Evolutionary conservation across 2,888 invertebrate genomes (phyloP), one percentile per base, ranked within the genome.

Genomic region (Leucoptera coffeella): DNA sequence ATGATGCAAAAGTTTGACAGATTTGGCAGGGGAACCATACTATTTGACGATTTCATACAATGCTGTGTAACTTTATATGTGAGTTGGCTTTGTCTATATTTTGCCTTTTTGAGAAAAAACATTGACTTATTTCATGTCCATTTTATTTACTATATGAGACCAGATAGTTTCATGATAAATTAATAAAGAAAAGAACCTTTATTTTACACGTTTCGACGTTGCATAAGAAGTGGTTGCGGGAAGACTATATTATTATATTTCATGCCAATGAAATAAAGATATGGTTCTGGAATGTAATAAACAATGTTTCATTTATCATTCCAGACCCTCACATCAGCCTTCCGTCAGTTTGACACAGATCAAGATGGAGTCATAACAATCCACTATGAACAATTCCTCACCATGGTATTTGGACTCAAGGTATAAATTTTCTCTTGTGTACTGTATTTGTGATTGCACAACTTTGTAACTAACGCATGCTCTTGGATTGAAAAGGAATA

Each of bases 31-130:
- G 91, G 92, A 15, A 87, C 85, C 5, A 89, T 99, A 40, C 78
- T 91, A 28, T 99, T 99, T 62, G 97, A 99, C 69, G 97, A 99
- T 57, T 97, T 97, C 53, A 96, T 97, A 39, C 96, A 96, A 52
- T 92, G 93, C 50, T 94, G 93, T 53, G 82, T 96, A 34, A 84
- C 89, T 28, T 69, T 95, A 46, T 87, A 93, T 73, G 93, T 93
- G 74, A 85, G 87, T 80, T n/a, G n/a, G n/a, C n/a, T n/a, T n/a
- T n/a, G n/a, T n/a, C n/a, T n/a, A n/a, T n/a, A n/a, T n/a, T n/a
- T n/a, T n/a, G n/a, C n/a, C n/a, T n/a, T n/a, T n/a, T n/a, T n/a
- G n/a, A n/a, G n/a, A n/a, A n/a, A n/a, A n/a, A n/a, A n/a, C n/a
- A n/a, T n/a, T n/a, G n/a, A n/a, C n/a, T n/a, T n/a, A n/a, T n/a